Base-by-base conservation (phyloP, 2,888 invertebrate genomes). In the Hydropsyche betteni region DNA sequence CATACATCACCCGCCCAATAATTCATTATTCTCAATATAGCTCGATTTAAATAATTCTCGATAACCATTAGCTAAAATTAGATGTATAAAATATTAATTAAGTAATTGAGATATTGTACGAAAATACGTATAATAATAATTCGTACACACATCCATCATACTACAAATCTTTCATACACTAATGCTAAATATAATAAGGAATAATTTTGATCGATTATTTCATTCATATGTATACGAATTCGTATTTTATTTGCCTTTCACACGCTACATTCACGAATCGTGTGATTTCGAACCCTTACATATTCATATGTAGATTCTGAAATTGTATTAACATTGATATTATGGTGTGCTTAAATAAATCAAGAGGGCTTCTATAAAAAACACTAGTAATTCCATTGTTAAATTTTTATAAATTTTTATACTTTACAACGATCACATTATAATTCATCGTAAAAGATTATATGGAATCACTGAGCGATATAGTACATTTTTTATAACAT, bases 191-290 rank as follows among this genome's bases (percentile, higher is more conserved):
- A 34, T 72, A 72, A 75, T 75, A 14, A 72, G 8, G 12, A 38
- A 55, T 76, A 73, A 76, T 76, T 76, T 53, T 73, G 76, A 76
- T 76, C 68, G 76, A 73, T 76, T 68, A 55, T 55, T 76, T 73
- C 24, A 68, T 44, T 44, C 44, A 10, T 44, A 44, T 10, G 44
- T 44, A 24, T 24, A 44, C 44, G 36, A 64, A 33, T 36, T 64
- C 12, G 12, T 36, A 33, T 64, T 64, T 34, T 64, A 36, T 75
- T 75, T 75, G 69, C 68, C 36, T 75, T 75, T 75, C 75, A 68
- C 75, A 75, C 75, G 75, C 72, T 50, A 14, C 51, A 53, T 70
- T 24, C 16, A 55, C 55, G n/a, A 55, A 55, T 6, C 8, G 16
- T 55, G 16, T 55, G n/a, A 12, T 64, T 64, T 53, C 34, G 14